Percentiles rank a stretch among this genome's conserved stretches.
These are phyloP conservation scores for Gila robusta DNA, from an alignment of 2,797 vertebrate genomes.

Conservation along the genomic window DNA sequence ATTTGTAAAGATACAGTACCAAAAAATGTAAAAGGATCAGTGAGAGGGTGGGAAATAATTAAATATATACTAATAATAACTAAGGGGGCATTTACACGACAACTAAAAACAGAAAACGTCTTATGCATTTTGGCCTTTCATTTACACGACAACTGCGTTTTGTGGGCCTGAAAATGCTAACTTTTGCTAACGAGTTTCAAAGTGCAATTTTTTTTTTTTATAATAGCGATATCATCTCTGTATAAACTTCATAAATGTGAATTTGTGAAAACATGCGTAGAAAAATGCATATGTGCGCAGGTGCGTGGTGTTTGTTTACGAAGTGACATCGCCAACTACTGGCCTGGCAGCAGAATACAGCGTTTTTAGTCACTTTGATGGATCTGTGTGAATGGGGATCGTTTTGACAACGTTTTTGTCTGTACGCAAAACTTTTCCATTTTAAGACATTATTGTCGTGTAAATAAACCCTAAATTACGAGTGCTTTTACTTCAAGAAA, in stretches of 20 bases:
- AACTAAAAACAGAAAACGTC: not conserved
- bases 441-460: not conserved
- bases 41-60: not conserved
- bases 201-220: not conserved
- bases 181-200: not conserved
- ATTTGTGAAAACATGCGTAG: not conserved
- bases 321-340: not conserved
- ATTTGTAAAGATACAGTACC: not conserved
- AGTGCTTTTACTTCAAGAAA: not conserved
- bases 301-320: not conserved
- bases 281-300: not conserved
- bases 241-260: not conserved
- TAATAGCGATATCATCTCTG: fast-evolving
- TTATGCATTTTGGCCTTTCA: not conserved
- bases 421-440: not conserved
- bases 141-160: not conserved
- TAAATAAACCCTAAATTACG: not conserved
- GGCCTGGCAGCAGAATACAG: not conserved
- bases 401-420: not conserved
- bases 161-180: not conserved
- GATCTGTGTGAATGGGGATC: not conserved
- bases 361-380: not conserved
- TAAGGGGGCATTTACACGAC: not conserved
- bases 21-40: not conserved
- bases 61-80: not conserved